Base-by-base conservation (phyloP, 2,888 invertebrate genomes). In the Hedya salicella region DNA sequence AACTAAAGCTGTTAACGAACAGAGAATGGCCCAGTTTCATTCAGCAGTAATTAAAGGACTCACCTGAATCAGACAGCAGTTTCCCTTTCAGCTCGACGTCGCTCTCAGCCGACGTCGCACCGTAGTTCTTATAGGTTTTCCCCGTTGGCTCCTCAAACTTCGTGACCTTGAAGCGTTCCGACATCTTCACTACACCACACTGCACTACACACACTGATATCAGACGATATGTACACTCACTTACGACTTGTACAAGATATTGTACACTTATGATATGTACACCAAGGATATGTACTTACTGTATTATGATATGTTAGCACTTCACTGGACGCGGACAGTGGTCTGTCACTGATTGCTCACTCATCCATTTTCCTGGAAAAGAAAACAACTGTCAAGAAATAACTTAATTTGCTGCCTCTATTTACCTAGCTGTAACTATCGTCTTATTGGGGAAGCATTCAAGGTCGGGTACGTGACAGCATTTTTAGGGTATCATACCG, bases 91-190 rank as follows among this genome's bases (percentile, higher is more conserved):
- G 73, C 72, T 91, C 92, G 0, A 88, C 82, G 70, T 91, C 92
- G 67, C 77, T 83, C 64, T 92, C 92, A 1, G 92, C 93, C 14
- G 91, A 92, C 52, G 93, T 94, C n/a, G 94, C 93, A 63, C 94
- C 94, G 78, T 94, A 93, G 80, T 93, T 93, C 82, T 92, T 93
- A 71, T 86, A 94, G 52, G 88, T 86, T 72, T 93, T 92, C 68
- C 87, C 90, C 62, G 91, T 86, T 40, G 92, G 91, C 73, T 94
- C 94, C 72, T 94, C 93, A 39, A 91, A 92, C 79, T 93, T 93
- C 68, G 94, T 93, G 83, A 94, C 93, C 82, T 93, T 94, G 79
- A 94, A 94, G 48, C 94, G 86, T 82, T 94, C 94, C 69, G 94
- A 93, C 94, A 94, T 94, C 76, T 69, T 69, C 68, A 69, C 67